Evolutionary conservation across 2,113 vertebrate species (phyloP).

Genomic region (Ceuthmochares aereus): DNA sequence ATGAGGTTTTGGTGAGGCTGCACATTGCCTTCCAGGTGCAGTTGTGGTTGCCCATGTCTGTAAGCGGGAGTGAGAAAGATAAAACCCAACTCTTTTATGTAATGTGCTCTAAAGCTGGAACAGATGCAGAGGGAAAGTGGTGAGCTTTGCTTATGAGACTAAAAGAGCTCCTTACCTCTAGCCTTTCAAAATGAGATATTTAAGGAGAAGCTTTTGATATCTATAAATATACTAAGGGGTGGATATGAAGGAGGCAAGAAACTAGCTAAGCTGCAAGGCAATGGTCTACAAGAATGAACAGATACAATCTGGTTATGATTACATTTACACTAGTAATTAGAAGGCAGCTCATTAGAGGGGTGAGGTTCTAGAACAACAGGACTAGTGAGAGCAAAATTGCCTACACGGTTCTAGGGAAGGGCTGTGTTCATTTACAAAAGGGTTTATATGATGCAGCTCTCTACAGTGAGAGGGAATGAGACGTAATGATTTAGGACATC

Average conservation of each 20-base stretch:
- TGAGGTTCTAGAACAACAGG: slow-evolving; percentile 23
- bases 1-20: background rate
- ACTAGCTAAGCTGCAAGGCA: background rate
- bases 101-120: background rate
- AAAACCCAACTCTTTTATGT: background rate
- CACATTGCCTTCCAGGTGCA: background rate
- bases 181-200: background rate
- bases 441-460: background rate
- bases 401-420: background rate
- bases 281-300: background rate
- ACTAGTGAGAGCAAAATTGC: background rate
- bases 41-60: background rate
- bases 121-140: background rate
- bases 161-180: background rate
- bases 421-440: background rate
- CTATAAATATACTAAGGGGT: background rate
- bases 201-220: background rate
- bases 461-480: background rate
- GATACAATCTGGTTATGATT: background rate
- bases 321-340: background rate
- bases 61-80: background rate
- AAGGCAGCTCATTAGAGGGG: background rate
- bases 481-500: background rate
- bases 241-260: background rate
- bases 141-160: background rate